These are phyloP conservation scores for Prochilodus magdalenae DNA, from an alignment of 2,113 vertebrate species.

Conservation along the genomic window DNA sequence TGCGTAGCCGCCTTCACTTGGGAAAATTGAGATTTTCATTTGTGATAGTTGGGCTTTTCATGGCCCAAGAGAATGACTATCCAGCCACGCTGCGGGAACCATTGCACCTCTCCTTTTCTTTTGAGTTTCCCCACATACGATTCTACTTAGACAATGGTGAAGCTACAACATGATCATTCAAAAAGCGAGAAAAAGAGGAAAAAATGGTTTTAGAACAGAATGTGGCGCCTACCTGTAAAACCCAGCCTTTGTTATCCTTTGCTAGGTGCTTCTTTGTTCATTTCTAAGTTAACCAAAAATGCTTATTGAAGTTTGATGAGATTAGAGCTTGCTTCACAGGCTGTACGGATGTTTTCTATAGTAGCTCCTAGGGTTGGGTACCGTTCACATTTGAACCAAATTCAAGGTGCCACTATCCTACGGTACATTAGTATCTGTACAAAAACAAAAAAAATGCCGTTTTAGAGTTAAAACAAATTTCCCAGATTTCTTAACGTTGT, in stretches of 20 bases:
- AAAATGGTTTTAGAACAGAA: conserved; percentile 35
- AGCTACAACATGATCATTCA: conserved; percentile 45
- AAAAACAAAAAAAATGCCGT: no score
- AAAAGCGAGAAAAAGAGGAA: conserved; percentile 6
- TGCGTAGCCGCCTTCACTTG: conserved; percentile 34
- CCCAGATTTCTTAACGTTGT: no score
- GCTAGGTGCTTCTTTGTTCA: conserved; percentile 1
- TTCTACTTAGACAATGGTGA: conserved; percentile 50
- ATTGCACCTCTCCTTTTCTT: not conserved
- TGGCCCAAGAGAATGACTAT: conserved; percentile 31
- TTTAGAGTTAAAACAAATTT: no score
- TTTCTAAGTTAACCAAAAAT: conserved; percentile 30
- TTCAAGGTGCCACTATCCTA: no score
- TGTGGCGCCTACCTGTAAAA: conserved; percentile 15
- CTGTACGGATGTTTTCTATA: not conserved
- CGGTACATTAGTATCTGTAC: no score
- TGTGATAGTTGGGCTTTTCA: conserved; percentile 45
- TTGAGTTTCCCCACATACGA: conserved; percentile 24
- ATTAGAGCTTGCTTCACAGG: conserved; percentile 33
- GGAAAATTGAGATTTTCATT: conserved; percentile 51
- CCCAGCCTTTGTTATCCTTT: conserved; percentile 40
- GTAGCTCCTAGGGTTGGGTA: no score
- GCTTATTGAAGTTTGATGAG: conserved; percentile 46
- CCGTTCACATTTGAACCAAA: no score
- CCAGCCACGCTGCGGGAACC: not conserved